phyloP scores from a whole-genome alignment of 2,888 invertebrate species.

The Rotaria macrura region DNA sequence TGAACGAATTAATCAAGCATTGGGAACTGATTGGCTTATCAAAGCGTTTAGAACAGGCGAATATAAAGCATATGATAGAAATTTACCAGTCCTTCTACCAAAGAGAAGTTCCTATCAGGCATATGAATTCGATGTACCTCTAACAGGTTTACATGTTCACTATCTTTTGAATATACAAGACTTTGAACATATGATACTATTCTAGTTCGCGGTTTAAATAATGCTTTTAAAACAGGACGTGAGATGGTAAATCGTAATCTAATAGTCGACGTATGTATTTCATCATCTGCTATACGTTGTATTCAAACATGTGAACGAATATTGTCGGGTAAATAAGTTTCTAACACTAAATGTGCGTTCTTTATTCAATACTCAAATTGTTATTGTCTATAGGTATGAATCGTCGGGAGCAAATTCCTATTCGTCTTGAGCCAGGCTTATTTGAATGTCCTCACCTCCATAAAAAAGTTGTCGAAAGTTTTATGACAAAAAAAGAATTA shows the following conservation, averaged over 20 bases:
- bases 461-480: background rate
- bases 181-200: background rate
- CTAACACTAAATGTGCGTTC: background rate
- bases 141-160: too few relatives aligned
- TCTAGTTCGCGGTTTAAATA: background rate
- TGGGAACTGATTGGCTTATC: background rate
- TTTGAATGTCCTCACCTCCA: constrained; percentile 76
- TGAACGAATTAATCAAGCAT: background rate
- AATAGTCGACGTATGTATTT: background rate
- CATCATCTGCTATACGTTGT: background rate
- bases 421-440: constrained; percentile 69
- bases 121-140: background rate
- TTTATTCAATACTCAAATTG: background rate
- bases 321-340: background rate
- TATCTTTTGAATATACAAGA: too few relatives aligned
- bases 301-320: background rate
- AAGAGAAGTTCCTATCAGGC: background rate
- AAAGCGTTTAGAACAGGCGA: background rate
- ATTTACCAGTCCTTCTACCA: background rate
- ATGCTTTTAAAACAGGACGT: background rate
- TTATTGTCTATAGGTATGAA: constrained; percentile 52
- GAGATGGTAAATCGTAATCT: background rate
- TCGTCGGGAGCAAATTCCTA: constrained; percentile 41
- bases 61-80: background rate
- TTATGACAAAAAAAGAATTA: constrained; percentile 21